Percentiles rank a stretch among this genome's conserved stretches.
Evolutionary conservation across 2,113 vertebrate species (phyloP).

Genomic region (Pteropus alecto): DNA sequence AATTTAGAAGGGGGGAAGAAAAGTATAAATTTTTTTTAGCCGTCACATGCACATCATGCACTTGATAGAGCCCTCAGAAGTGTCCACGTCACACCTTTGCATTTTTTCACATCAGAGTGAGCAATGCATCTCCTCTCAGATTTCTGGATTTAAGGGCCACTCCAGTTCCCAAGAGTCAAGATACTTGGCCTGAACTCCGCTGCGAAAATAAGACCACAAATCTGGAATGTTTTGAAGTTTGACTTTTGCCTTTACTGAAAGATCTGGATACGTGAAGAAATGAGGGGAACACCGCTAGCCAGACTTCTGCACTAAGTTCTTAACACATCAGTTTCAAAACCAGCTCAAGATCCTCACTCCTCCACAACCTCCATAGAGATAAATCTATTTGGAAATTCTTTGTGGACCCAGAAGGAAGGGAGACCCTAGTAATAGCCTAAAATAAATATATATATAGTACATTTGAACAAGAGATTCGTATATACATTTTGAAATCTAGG

Average conservation of each 20-base stretch:
- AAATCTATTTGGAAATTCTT: neutral
- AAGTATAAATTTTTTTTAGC: no score
- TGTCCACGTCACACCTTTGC: neutral
- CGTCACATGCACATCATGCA: neutral
- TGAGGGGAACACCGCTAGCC: neutral
- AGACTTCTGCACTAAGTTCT: neutral
- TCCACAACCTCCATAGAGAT: neutral
- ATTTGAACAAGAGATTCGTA: neutral
- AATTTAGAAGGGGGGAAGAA: no score
- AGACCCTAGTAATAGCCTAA: fast-evolving
- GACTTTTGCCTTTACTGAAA: neutral
- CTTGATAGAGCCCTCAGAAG: neutral
- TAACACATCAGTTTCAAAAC: neutral
- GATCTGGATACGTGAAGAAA: neutral
- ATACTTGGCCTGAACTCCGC: neutral
- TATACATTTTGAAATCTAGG: neutral
- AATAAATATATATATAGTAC: neutral
- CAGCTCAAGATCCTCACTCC: neutral
- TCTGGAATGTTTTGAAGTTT: neutral
- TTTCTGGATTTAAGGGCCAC: neutral
- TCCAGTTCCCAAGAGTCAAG: neutral
- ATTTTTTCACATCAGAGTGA: neutral
- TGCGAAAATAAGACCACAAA: neutral
- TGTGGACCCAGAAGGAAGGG: neutral
- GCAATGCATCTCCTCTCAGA: neutral